Percentiles rank a stretch among this genome's conserved stretches.
Evolutionary conservation across 2,888 invertebrate genomes (phyloP).

Genomic region (Andrena fulva): DNA sequence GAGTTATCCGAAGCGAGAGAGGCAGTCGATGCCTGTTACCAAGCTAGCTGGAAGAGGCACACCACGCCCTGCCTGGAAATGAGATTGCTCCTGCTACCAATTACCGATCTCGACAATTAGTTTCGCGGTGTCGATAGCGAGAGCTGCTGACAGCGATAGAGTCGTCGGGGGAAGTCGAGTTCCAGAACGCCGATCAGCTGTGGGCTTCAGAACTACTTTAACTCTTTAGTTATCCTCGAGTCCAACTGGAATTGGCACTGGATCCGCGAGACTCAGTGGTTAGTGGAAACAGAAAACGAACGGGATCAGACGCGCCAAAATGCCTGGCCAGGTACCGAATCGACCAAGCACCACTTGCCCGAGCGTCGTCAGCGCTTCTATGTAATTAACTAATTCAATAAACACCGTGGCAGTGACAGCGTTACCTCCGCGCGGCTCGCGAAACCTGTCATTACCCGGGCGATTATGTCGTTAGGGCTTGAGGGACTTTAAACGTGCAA

Average conservation of each 20-base stretch:
- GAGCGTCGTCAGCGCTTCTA: conserved; percentile 11
- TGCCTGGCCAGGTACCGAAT: conserved; percentile 1
- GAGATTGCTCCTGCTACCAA: conserved; percentile 57
- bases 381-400: conserved; percentile 77
- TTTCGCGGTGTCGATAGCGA: conserved; percentile 62
- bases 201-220: neutral
- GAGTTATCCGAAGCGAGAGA: conserved; percentile 44
- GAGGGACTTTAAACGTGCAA: conserved; percentile 71
- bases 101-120: conserved; percentile 65
- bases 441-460: conserved; percentile 74
- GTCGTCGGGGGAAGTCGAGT: neutral
- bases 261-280: neutral
- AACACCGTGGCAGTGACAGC: conserved; percentile 76
- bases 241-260: no score
- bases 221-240: no score
- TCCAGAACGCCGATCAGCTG: conserved; percentile 11
- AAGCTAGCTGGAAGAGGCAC: conserved; percentile 30
- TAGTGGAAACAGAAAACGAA: conserved; percentile 15
- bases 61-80: conserved; percentile 63
- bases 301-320: conserved; percentile 30
- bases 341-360: conserved; percentile 22
- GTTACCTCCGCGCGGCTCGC: conserved; percentile 64
- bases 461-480: conserved; percentile 76
- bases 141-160: conserved; percentile 31
- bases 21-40: conserved; percentile 30